Conservation (phyloP, 2,797 vertebrate species). For the Eulemur rubriventer region DNA sequence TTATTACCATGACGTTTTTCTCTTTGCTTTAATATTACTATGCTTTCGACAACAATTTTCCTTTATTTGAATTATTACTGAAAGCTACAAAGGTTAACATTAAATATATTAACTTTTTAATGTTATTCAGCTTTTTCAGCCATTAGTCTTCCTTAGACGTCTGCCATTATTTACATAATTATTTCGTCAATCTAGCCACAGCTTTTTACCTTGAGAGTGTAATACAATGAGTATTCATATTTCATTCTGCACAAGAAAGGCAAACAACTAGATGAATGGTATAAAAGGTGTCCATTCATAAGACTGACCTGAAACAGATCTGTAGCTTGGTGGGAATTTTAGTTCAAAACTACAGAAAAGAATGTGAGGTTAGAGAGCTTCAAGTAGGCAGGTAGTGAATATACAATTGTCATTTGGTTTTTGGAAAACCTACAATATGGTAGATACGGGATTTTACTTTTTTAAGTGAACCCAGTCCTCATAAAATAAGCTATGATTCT, state of each 20-base stretch:
- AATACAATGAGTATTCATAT: constrained; percentile 63
- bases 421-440: not conserved
- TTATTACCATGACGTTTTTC: constrained; percentile 64
- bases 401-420: not conserved
- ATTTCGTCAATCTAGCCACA: constrained; percentile 77
- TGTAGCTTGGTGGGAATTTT: constrained; percentile 21
- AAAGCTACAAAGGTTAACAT: constrained; percentile 66
- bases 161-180: constrained; percentile 78
- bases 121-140: constrained; percentile 71
- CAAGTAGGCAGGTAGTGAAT: not conserved
- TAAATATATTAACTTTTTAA: constrained; percentile 78
- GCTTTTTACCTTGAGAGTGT: constrained; percentile 63
- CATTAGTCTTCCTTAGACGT: constrained; percentile 69
- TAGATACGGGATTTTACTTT: constrained; percentile 43
- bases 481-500: constrained; percentile 11
- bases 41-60: constrained; percentile 72
- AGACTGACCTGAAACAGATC: constrained; percentile 7
- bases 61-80: constrained; percentile 58
- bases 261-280: not conserved
- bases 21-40: constrained; percentile 57
- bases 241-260: constrained; percentile 49
- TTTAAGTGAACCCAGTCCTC: constrained; percentile 42
- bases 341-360: not conserved
- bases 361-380: not conserved
- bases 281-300: constrained; percentile 53